Evolutionary conservation across 2,888 invertebrate species (phyloP), one percentile per base, ranked within the genome.

Genomic region (Thelaira solivaga): DNA sequence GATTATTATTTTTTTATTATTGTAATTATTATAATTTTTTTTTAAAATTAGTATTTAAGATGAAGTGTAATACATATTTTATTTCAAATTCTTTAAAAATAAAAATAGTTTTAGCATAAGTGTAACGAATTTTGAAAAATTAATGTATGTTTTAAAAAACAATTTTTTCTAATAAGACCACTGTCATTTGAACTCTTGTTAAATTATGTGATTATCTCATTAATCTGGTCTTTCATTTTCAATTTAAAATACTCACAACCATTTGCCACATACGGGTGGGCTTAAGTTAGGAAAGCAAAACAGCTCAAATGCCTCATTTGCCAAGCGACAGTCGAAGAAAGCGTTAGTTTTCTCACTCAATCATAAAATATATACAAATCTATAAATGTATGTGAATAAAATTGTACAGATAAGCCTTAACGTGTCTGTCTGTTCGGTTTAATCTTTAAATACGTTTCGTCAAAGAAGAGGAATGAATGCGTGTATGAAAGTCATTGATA

Each of bases 221-320:
- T 74, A 79, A 69, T 55, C 65, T 79, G 57, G 51, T 62, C 49
- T 80, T 74, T 74, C 34, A 51, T 47, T 39, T 65, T 26, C 34
- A 81, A 77, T 68, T 83, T 59, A 81, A 82, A 81, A 57, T 80
- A 29, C 80, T 61, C 49, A 59, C 36, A 36, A 45, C 80, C 53
- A 71, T 74, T 67, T 68, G 81, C 59, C 81, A 75, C 74, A 59
- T 31, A 80, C 53, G 45, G 41, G 16, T 13, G 36, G n/a, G n/a
- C 53, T 29, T 53, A 13, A 64, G 24, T 41, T 61, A 26, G 43
- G 67, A 47, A 43, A 62, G n/a, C 29, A 49, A 20, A 22, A 29
- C 47, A 55, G 3, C 41, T 62, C 62, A 49, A 43, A 57, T 47
- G 16, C 55, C 36, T 62, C 69, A 78, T 78, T 78, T 65, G 59